phyloP scores from a whole-genome alignment of 2,113 vertebrate genomes.

The Semicossyphus pulcher region DNA sequence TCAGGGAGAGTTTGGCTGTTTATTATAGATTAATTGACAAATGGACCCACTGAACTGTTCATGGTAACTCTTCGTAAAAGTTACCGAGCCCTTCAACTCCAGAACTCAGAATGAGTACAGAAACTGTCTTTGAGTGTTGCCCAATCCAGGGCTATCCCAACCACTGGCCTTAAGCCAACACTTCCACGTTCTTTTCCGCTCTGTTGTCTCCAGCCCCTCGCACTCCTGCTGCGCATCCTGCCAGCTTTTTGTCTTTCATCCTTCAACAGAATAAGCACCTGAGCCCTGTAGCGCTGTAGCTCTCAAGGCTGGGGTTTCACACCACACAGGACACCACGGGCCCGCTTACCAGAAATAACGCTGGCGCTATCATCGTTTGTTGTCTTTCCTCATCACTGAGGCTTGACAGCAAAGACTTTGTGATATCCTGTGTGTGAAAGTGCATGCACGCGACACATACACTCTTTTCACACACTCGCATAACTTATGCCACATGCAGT shows the following conservation, averaged over 20 bases:
- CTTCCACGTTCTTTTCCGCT: constrained; percentile 61
- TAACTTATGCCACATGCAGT: constrained; percentile 33
- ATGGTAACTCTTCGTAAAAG: not conserved
- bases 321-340: constrained; percentile 58
- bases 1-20: not conserved
- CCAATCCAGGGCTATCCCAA: constrained; percentile 64
- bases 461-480: constrained; percentile 47
- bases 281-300: constrained; percentile 47
- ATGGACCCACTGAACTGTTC: not conserved
- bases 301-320: constrained; percentile 71
- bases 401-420: constrained; percentile 53
- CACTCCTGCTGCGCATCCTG: constrained; percentile 15
- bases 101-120: not conserved
- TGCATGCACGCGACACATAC: constrained; percentile 29
- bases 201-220: constrained; percentile 23
- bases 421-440: constrained; percentile 76
- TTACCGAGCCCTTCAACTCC: not conserved
- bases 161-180: constrained; percentile 27
- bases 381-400: constrained; percentile 71
- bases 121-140: constrained; percentile 50
- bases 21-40: not conserved
- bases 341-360: constrained; percentile 79
- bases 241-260: constrained; percentile 51
- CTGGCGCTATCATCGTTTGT: constrained; percentile 47
- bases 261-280: constrained; percentile 62